These are phyloP conservation scores for Dendrolimus houi DNA, from an alignment of 2,888 invertebrate genomes.

Conservation along the genomic window DNA sequence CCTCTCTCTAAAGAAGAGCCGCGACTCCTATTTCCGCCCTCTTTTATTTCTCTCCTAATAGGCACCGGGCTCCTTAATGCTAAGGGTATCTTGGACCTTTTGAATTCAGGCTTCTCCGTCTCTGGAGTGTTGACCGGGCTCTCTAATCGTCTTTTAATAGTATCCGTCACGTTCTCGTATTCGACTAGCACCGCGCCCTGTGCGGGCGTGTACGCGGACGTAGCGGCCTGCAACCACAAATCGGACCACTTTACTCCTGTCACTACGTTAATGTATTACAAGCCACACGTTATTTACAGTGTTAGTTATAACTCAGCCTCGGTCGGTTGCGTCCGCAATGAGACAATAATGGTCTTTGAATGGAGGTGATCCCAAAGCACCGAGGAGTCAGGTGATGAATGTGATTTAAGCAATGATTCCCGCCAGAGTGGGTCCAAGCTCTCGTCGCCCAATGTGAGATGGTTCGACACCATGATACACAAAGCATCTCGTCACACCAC, in stretches of 20 bases:
- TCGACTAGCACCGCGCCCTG: constrained; percentile 30
- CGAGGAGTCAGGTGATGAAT: constrained; percentile 4
- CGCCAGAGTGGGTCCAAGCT: neutral
- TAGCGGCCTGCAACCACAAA: constrained; percentile 53
- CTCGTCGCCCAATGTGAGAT: constrained; percentile 4
- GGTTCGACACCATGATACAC: constrained; percentile 7
- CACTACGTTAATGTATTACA: constrained; percentile 22
- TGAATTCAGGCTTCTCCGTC: constrained; percentile 46
- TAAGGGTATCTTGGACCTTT: constrained; percentile 61
- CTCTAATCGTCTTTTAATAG: constrained; percentile 77
- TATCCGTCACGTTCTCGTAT: constrained; percentile 79
- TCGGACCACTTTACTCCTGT: constrained; percentile 9
- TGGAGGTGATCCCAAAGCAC: constrained; percentile 4
- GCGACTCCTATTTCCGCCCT: constrained; percentile 39
- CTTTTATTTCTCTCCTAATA: constrained; percentile 45
- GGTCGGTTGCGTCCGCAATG: constrained; percentile 3
- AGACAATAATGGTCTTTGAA: constrained; percentile 10
- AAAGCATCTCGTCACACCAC: constrained; percentile 3
- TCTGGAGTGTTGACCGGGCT: constrained; percentile 60
- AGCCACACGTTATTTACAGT: constrained; percentile 20
- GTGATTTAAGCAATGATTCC: constrained; percentile 11
- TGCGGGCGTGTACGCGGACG: constrained; percentile 12
- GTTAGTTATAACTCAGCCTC: constrained; percentile 12
- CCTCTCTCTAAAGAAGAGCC: constrained; percentile 40
- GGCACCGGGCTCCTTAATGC: constrained; percentile 59